phyloP scores from a whole-genome alignment of 2,888 invertebrate species.

The Blomia tropicalis region DNA sequence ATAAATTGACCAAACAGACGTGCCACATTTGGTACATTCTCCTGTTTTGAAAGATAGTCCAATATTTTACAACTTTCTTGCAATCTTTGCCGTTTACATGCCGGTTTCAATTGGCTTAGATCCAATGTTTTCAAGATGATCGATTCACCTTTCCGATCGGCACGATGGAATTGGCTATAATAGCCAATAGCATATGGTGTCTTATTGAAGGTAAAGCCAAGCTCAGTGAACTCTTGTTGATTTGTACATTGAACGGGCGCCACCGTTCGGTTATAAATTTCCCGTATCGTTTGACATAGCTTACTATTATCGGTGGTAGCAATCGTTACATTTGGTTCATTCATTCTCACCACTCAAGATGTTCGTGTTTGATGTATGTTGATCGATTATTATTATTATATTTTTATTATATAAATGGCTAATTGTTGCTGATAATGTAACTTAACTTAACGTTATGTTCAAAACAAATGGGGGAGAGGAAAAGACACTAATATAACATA shows the following conservation, averaged over 20 bases:
- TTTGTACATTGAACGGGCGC: not conserved
- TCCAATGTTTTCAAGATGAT: not conserved
- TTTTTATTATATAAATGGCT: too few relatives aligned
- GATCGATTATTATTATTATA: too few relatives aligned
- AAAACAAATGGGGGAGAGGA: too few relatives aligned
- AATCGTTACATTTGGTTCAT: not conserved
- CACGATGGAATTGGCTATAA: not conserved
- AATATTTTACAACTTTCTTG: constrained; percentile 1
- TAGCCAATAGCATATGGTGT: not conserved
- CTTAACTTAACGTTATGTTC: too few relatives aligned
- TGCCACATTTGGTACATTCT: not conserved
- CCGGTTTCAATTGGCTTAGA: not conserved
- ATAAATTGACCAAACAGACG: not conserved
- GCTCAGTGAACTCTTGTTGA: not conserved
- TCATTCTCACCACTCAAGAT: not conserved
- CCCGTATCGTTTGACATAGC: not conserved
- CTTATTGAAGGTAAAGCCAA: constrained; percentile 5
- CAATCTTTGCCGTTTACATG: not conserved
- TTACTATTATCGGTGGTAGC: not conserved
- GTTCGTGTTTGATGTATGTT: too few relatives aligned
- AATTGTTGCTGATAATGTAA: too few relatives aligned
- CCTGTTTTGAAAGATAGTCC: not conserved
- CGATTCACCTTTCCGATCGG: not conserved
- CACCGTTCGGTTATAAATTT: not conserved
- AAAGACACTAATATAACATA: too few relatives aligned